phyloP scores from a whole-genome alignment of 2,888 invertebrate species.

The Agrypnus murinus region DNA sequence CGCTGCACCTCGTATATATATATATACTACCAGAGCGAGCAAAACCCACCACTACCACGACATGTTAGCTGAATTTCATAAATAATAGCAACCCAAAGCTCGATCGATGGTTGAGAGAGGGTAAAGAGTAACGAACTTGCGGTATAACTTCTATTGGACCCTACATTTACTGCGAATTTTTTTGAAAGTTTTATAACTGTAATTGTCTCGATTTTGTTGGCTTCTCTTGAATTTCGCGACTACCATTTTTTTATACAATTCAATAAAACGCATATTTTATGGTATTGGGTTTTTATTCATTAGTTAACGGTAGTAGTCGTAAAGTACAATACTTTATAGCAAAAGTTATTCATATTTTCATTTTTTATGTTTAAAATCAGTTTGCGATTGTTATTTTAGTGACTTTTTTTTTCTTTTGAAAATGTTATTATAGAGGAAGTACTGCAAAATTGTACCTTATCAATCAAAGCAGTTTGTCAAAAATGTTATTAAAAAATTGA shows the following conservation, averaged over 20 bases:
- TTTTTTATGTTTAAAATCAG: too few species aligned
- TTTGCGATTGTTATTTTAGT: too few species aligned
- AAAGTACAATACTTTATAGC: too few species aligned
- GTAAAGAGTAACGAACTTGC: conserved; percentile 33
- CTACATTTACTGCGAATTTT: conserved; percentile 14
- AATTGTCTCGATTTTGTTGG: conserved; percentile 24
- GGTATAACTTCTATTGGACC: conserved; percentile 21
- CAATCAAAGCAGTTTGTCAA: too few species aligned
- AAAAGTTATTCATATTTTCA: too few species aligned
- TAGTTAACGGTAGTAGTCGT: too few species aligned
- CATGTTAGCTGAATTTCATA: conserved; percentile 44
- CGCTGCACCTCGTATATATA: conserved; percentile 47
- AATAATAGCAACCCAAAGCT: conserved; percentile 33
- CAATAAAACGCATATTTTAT: neutral
- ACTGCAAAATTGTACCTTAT: too few species aligned
- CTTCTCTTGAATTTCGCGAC: conserved; percentile 23
- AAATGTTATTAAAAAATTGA: too few species aligned
- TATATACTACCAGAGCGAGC: conserved; percentile 32
- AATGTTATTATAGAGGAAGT: too few species aligned
- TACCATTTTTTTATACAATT: neutral
- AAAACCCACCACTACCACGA: conserved; percentile 31
- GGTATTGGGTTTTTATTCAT: too few species aligned
- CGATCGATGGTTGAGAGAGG: conserved; percentile 38
- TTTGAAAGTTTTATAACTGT: conserved; percentile 22
- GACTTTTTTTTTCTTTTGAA: too few species aligned